These are phyloP conservation scores for Thinocorus orbignyianus DNA, from an alignment of 2,113 vertebrate genomes.

Conservation along the genomic window DNA sequence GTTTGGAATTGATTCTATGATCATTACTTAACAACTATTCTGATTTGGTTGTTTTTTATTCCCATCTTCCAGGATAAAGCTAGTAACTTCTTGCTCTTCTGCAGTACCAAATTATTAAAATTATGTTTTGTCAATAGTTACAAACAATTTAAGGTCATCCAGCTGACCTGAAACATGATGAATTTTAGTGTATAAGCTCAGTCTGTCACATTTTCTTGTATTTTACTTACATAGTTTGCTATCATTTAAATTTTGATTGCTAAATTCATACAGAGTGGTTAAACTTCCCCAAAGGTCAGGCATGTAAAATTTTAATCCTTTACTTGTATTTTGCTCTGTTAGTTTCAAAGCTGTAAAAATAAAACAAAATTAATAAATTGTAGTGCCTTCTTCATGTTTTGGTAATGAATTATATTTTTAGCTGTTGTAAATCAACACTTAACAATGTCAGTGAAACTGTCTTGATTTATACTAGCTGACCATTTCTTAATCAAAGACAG, in stretches of 20 bases:
- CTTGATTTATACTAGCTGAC: background rate
- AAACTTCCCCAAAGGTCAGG: background rate
- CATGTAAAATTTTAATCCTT: background rate
- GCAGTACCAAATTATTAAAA: background rate
- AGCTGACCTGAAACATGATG: background rate
- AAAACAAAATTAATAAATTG: background rate
- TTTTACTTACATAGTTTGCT: background rate
- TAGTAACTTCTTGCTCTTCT: background rate
- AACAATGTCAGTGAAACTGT: background rate
- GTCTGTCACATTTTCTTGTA: background rate
- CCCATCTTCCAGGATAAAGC: background rate
- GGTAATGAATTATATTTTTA: background rate
- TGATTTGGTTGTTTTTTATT: background rate
- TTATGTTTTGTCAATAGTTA: background rate
- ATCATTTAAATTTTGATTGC: background rate
- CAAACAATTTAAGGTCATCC: background rate
- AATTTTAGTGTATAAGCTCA: background rate
- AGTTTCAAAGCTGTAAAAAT: background rate
- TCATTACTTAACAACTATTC: background rate
- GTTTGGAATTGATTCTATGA: background rate
- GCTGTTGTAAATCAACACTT: background rate
- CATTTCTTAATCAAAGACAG: background rate
- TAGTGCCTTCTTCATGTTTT: background rate
- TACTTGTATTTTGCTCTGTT: background rate
- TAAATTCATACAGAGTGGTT: background rate